Percentiles rank a stretch among this genome's conserved stretches.
Evolutionary conservation across 2,113 vertebrate genomes (phyloP).

Genomic region (Bagarius yarrelli): DNA sequence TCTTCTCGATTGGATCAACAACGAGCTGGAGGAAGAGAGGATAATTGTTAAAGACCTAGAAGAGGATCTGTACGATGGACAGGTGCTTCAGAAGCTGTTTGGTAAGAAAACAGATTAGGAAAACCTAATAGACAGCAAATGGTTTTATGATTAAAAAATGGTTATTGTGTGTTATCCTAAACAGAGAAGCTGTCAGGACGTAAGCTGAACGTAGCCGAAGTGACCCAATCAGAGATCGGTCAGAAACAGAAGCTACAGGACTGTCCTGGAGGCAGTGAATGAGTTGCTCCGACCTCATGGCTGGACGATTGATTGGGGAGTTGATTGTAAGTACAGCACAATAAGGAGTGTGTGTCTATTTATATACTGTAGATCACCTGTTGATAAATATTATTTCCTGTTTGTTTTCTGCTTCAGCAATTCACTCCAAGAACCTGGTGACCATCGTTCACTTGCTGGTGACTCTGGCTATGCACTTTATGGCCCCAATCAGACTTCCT

Average conservation of each 20-base stretch:
- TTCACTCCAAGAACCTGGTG: slow-evolving; percentile 92
- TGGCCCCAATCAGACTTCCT: slow-evolving; percentile 87
- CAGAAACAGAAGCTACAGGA: slow-evolving; percentile 97
- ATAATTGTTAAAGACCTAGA: slow-evolving; percentile 97
- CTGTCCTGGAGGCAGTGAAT: slow-evolving; percentile 86
- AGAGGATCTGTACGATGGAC: slow-evolving; percentile 94
- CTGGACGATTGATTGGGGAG: slow-evolving; percentile 85
- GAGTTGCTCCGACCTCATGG: slow-evolving; percentile 84
- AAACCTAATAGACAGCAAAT: not conserved
- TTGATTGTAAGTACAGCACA: slow-evolving; percentile 81
- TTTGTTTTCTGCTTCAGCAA: slow-evolving; percentile 67
- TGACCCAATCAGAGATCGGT: slow-evolving; percentile 92
- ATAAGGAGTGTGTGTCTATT: not conserved
- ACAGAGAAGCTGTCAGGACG: slow-evolving; percentile 84
- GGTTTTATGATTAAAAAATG: not conserved
- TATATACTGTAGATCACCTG: not conserved
- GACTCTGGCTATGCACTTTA: slow-evolving; percentile 87
- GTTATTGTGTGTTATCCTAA: not conserved
- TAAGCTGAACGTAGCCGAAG: slow-evolving; percentile 93
- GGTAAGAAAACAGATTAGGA: slow-evolving; percentile 71
- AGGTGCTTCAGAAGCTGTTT: slow-evolving; percentile 94
- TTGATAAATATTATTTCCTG: not conserved
- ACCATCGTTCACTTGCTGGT: slow-evolving; percentile 89
- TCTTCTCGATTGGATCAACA: slow-evolving; percentile 94
- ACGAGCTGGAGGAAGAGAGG: slow-evolving; percentile 89